Base-by-base conservation (phyloP, 30 jellyfish, hydroid and myxozoan species). In the Hydractinia symbiolongicarpus region DNA sequence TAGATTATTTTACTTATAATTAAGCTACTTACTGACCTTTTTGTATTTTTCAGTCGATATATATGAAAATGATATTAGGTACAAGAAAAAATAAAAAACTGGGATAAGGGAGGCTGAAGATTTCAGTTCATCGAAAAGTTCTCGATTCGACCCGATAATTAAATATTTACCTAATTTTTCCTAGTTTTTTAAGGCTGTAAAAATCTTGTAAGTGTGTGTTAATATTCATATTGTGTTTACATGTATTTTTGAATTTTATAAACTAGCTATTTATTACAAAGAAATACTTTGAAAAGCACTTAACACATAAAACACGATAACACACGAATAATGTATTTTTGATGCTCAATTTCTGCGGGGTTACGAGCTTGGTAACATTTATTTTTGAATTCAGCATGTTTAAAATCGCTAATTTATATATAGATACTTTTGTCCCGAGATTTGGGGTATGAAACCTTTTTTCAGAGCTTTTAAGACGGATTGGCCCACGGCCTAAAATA, bases 221-320 rank as follows among this genome's bases (percentile, higher is more conserved):
- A 64, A 6, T 64, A 6, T 6, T 64, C 2, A 7, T 64, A 13
- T 64, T 64, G 19, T 64, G 74, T 64, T n/a, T n/a, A n/a, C n/a
- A n/a, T n/a, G n/a, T n/a, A n/a, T n/a, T n/a, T 64, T 13, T 64
- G 74, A 64, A 7, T n/a, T 64, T 64, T 64, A 1, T 64, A 13
- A 6, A 6, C 19, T n/a, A n/a, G n/a, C n/a, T 64, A 6, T 64
- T 0, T 51, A 64, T 6, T 6, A 13, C 74, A 64, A 51, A 64
- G 17, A 64, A 64, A 64, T 7, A 64, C 19, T 64, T 64, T 30
- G 9, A 64, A 64, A 64, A 64, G 40, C 17, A 64, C 9, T 7
- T 64, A 64, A 64, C 74, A 64, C 74, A 64, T 64, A 64, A 64
- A 64, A 64, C 74, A 64, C 74, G 74, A 64, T 6, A 64, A 64